Conservation (phyloP, 2,797 vertebrate species). For the Cyprinodon diabolis region DNA sequence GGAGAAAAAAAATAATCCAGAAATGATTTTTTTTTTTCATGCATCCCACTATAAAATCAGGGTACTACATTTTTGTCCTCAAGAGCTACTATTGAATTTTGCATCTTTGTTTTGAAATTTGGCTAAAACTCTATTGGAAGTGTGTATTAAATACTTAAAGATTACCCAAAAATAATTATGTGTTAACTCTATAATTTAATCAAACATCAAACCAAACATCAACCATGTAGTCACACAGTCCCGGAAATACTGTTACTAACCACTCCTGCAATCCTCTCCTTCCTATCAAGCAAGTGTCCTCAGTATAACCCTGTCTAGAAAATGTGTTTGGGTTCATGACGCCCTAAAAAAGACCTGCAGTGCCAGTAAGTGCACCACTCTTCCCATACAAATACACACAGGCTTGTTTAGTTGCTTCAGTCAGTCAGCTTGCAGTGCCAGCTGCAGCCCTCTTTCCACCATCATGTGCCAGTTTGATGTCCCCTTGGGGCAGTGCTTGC, state of each 20-base stretch:
- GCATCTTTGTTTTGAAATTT: too few relatives aligned
- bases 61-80: too few relatives aligned
- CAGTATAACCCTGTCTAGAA: slow-evolving; percentile 33
- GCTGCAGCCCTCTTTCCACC: slow-evolving; percentile 65
- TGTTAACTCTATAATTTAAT: not conserved
- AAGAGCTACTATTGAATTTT: too few relatives aligned
- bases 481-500: slow-evolving; percentile 51
- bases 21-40: too few relatives aligned
- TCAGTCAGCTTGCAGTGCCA: slow-evolving; percentile 48
- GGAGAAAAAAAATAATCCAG: too few relatives aligned
- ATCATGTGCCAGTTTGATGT: slow-evolving; percentile 57
- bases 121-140: too few relatives aligned
- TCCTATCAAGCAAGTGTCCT: slow-evolving; percentile 23
- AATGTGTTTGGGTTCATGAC: slow-evolving; percentile 43
- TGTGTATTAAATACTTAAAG: not conserved
- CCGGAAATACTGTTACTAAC: slow-evolving; percentile 33
- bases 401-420: slow-evolving; percentile 33
- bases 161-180: not conserved
- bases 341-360: slow-evolving; percentile 32
- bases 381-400: slow-evolving; percentile 31
- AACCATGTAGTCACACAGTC: slow-evolving; percentile 34
- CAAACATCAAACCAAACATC: slow-evolving; percentile 1
- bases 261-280: slow-evolving; percentile 9
- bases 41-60: too few relatives aligned
- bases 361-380: slow-evolving; percentile 39